These are phyloP conservation scores for Drosophila formosana DNA, from an alignment of 2,888 invertebrate species.

Conservation along the genomic window DNA sequence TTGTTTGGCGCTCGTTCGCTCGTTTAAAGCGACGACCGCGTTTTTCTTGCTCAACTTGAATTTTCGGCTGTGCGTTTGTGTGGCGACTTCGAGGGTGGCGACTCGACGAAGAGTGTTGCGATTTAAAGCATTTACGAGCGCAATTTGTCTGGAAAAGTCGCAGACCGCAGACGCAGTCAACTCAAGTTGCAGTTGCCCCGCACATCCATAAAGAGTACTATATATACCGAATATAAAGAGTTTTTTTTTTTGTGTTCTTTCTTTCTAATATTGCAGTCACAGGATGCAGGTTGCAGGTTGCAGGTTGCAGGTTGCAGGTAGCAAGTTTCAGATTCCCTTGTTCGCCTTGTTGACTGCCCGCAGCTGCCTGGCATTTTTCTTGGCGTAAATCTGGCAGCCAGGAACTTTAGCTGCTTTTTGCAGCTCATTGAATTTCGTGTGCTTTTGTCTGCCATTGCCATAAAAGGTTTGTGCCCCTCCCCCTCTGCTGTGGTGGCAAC, in stretches of 20 bases:
- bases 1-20: slow-evolving; percentile 36
- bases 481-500: slow-evolving; percentile 1
- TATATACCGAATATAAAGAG: slow-evolving; percentile 12
- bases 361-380: slow-evolving; percentile 71
- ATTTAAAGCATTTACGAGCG: slow-evolving; percentile 79
- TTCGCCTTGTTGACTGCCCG: slow-evolving; percentile 43
- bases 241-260: slow-evolving; percentile 7
- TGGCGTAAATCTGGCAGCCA: slow-evolving; percentile 78
- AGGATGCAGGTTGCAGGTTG: slow-evolving; percentile 5
- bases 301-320: slow-evolving; percentile 33
- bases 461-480: slow-evolving; percentile 50
- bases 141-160: slow-evolving; percentile 72
- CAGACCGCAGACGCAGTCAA: slow-evolving; percentile 72
- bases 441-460: slow-evolving; percentile 76
- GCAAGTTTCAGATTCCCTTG: slow-evolving; percentile 36
- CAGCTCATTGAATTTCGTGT: slow-evolving; percentile 79
- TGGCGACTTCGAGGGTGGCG: background rate
- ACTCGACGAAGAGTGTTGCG: slow-evolving; percentile 48
- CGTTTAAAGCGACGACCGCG: slow-evolving; percentile 43
- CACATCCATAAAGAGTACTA: slow-evolving; percentile 10
- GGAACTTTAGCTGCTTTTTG: slow-evolving; percentile 76
- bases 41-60: slow-evolving; percentile 47
- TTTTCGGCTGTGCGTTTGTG: background rate
- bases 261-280: slow-evolving; percentile 22
- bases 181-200: slow-evolving; percentile 56